Evolutionary conservation across 2,888 invertebrate genomes (phyloP), one percentile per base, ranked within the genome.

Genomic region (Drosophila borborema): DNA sequence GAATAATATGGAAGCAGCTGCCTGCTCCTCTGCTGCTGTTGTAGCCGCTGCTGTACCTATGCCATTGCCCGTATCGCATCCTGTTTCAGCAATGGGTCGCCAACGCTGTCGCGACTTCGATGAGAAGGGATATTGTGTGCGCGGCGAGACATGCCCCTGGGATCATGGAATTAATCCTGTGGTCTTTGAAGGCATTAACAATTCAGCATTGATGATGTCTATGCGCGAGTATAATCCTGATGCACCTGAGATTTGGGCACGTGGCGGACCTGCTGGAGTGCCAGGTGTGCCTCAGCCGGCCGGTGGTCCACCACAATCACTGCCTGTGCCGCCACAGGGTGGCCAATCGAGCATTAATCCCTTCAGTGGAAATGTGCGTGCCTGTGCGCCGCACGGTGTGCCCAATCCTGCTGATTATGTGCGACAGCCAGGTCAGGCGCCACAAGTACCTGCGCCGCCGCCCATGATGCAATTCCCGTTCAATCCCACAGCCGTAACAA

Each of bases 121-220:
- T 91, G 98, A 98, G 92, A 97, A 97, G 90, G 98, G 98, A 2
- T 98, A 97, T 92, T 99, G 99, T 93, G 98, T 99, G 95, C 95
- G 97, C 5, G 99, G 99, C 1, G 99, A 99, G 92, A 95, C 98
- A 72, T 99, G 99, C 92, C 98, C 97, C 7, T 99, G 96, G 94
- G 99, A 99, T 94, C 99, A 99, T 94, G 99, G 99, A 8, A 95
- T 96, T 1, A 99, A 99, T 93, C 99, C 99, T 0, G 97, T 99
- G 0, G 98, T 99, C 2, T 94, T 99, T 38, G 99, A 99, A 90
- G 98, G 98, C 91, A 95, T 97, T 1, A 95, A 93, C 67, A 93
- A 93, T 74, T 82, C 93, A 0, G 84, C 92, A 7, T 72, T 93
- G 14, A 92, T 93, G 61, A 92, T 92, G 92, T 92, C 93, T 3